These are phyloP conservation scores for Eublepharis macularius DNA, from an alignment of 2,113 vertebrate genomes.

Conservation along the genomic window DNA sequence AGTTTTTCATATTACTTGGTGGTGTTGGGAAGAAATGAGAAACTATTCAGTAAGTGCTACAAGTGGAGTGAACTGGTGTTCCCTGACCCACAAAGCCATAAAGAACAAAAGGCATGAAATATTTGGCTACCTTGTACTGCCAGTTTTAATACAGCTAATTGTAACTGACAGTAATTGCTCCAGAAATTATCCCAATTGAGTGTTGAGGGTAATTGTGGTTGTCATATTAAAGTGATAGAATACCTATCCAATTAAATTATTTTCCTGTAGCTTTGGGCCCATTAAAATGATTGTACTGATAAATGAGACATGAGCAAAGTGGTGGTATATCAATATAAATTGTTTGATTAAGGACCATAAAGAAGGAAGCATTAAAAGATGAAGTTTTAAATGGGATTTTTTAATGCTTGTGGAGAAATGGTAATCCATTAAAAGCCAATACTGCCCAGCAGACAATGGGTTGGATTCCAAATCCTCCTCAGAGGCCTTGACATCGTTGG, in stretches of 20 bases:
- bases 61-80: neutral
- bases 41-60: neutral
- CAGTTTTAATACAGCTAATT: neutral
- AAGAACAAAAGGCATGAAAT: neutral
- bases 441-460: neutral
- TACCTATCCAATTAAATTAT: neutral
- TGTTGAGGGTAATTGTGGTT: neutral
- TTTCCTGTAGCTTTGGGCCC: neutral
- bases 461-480: neutral
- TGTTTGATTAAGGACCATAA: rapidly evolving
- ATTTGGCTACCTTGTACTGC: neutral
- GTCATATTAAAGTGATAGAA: neutral
- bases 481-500: neutral
- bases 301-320: neutral
- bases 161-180: conserved; percentile 16
- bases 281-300: neutral
- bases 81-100: neutral
- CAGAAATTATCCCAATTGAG: conserved; percentile 1
- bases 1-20: too few relatives aligned
- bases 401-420: neutral
- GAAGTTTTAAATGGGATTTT: neutral
- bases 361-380: neutral
- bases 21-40: too few relatives aligned
- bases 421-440: rapidly evolving
- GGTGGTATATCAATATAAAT: rapidly evolving